Evolutionary conservation across 1,140 invertebrate species (phyloP).

Genomic region (Prorops nasuta): DNA sequence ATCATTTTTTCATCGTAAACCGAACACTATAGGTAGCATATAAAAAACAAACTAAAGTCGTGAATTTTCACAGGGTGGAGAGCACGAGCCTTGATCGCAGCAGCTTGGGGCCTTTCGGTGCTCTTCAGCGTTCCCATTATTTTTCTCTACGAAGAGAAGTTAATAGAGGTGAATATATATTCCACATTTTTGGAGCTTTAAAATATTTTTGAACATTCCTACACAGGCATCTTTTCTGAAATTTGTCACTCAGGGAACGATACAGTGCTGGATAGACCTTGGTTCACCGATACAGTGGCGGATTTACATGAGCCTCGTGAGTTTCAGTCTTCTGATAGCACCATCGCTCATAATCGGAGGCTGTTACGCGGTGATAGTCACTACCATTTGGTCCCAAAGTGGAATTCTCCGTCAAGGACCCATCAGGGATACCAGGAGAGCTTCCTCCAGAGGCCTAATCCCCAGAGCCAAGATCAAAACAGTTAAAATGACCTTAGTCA

Average conservation of each 20-base stretch:
- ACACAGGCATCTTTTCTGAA: no score
- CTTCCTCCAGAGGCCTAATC: slow-evolving; percentile 82
- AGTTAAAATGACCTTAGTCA: slow-evolving; percentile 96
- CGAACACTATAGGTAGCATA: no score
- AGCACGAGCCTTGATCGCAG: slow-evolving; percentile 72
- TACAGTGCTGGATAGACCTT: slow-evolving; percentile 91
- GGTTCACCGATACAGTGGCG: slow-evolving; percentile 75
- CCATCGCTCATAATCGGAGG: slow-evolving; percentile 87
- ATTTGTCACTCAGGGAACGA: slow-evolving; percentile 59
- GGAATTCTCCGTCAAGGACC: slow-evolving; percentile 54
- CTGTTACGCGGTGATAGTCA: slow-evolving; percentile 89
- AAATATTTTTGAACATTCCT: no score
- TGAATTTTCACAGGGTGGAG: slow-evolving; percentile 70
- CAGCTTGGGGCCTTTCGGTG: slow-evolving; percentile 81
- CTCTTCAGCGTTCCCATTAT: slow-evolving; percentile 83
- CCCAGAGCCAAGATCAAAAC: slow-evolving; percentile 94
- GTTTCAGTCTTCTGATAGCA: slow-evolving; percentile 79
- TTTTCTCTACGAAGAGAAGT: slow-evolving; percentile 77
- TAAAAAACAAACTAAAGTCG: background rate
- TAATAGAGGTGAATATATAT: slow-evolving; percentile 65
- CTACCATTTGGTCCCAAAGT: slow-evolving; percentile 85
- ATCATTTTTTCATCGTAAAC: no score
- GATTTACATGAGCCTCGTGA: slow-evolving; percentile 84
- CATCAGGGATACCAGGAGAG: slow-evolving; percentile 60
- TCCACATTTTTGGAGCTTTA: no score